phyloP scores from a whole-genome alignment of 1,140 invertebrate species.

The Monomorium pharaonis region DNA sequence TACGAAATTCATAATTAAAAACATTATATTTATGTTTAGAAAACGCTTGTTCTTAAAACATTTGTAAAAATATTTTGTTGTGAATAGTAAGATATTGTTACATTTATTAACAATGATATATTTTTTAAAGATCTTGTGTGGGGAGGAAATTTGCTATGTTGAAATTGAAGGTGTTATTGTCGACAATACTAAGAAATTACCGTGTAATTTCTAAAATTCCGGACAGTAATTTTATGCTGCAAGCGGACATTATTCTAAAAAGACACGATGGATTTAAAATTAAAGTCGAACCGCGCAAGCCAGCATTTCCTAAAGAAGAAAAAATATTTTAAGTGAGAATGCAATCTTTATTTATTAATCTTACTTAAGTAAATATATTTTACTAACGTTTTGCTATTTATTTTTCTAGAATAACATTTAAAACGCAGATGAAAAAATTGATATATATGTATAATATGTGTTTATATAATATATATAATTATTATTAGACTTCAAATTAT shows the following conservation, averaged over 20 bases:
- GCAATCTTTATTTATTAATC: not conserved
- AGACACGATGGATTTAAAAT: conserved; percentile 84
- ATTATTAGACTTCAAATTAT: too few relatives aligned
- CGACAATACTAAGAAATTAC: conserved; percentile 88
- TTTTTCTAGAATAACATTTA: not conserved
- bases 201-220: conserved; percentile 82
- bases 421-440: not conserved
- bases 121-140: conserved; percentile 85
- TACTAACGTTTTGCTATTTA: not conserved
- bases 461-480: too few relatives aligned
- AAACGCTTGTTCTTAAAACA: not conserved
- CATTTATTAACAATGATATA: not conserved
- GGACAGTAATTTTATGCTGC: conserved; percentile 82
- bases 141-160: conserved; percentile 90
- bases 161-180: conserved; percentile 88
- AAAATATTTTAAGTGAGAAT: not conserved
- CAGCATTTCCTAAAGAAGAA: not conserved
- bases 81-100: not conserved
- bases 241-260: conserved; percentile 85
- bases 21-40: not conserved
- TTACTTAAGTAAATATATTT: not conserved
- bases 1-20: not conserved
- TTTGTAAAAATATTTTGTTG: not conserved
- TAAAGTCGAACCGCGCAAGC: conserved; percentile 78
- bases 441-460: not conserved